These are phyloP conservation scores for Sinocyclocheilus rhinocerous DNA, from an alignment of 2,113 vertebrate genomes.

Conservation along the genomic window DNA sequence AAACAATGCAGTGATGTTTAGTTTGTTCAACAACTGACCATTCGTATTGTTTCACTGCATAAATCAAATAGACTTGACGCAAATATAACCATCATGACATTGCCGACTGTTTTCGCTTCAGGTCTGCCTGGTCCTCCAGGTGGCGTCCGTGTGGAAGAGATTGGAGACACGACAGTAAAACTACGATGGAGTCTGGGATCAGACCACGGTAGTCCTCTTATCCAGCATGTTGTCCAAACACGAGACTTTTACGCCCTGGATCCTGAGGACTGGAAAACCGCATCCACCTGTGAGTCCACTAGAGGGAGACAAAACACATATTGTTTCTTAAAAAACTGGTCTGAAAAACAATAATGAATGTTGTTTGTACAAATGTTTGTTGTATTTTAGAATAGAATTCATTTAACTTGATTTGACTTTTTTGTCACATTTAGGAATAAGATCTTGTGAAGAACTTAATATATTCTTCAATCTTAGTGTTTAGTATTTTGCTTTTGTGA, in stretches of 20 bases:
- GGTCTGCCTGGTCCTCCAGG: conserved; percentile 94
- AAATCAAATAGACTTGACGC: too few relatives aligned
- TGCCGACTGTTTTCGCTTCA: conserved; percentile 53
- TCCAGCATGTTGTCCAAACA: conserved; percentile 88
- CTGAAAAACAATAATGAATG: too few relatives aligned
- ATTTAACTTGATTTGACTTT: neutral
- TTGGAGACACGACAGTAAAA: conserved; percentile 85
- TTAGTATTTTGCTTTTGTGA: neutral
- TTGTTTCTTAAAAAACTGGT: too few relatives aligned
- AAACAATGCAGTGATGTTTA: neutral
- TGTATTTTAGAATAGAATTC: too few relatives aligned
- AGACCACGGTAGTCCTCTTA: conserved; percentile 92
- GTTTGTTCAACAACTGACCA: too few relatives aligned
- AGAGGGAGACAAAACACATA: conserved; percentile 15
- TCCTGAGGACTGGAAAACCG: conserved; percentile 90
- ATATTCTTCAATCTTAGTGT: too few relatives aligned
- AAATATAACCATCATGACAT: too few relatives aligned
- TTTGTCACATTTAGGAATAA: too few relatives aligned
- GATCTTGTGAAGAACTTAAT: too few relatives aligned
- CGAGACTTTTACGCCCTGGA: conserved; percentile 80
- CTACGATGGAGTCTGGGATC: conserved; percentile 89
- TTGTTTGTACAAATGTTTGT: too few relatives aligned
- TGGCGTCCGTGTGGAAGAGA: conserved; percentile 86
- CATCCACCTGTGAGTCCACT: conserved; percentile 84
- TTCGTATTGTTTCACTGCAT: neutral